A percentile compares a stretch with the other conserved stretches of the same genome.
These are phyloP conservation scores for Drosophila anomalipes DNA, from an alignment of 2,888 invertebrate genomes.

Conservation along the genomic window DNA sequence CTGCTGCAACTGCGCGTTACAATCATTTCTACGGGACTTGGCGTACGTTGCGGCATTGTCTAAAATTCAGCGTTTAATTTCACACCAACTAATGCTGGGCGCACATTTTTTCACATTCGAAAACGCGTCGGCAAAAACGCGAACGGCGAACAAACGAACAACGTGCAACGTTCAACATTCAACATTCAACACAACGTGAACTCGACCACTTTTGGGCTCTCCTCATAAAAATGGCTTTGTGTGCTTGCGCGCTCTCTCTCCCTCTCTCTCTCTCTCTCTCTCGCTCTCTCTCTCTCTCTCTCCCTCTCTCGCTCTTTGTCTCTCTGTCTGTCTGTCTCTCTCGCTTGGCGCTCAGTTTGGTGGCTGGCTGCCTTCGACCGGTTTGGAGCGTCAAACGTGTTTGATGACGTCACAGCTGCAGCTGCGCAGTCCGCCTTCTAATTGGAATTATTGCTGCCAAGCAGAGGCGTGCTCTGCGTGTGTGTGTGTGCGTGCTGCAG, in stretches of 20 bases:
- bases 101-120: conserved; percentile 31
- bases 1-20: conserved; percentile 70
- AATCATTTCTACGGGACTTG: conserved; percentile 69
- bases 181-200: conserved; percentile 69
- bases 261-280: not conserved
- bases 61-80: conserved; percentile 5
- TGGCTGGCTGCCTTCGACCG: conserved; percentile 40
- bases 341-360: conserved; percentile 9
- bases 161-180: conserved; percentile 65
- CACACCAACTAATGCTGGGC: conserved; percentile 3
- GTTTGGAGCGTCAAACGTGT: conserved; percentile 64
- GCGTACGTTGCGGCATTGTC: conserved; percentile 82
- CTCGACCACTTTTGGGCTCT: conserved; percentile 30
- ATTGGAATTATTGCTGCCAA: conserved; percentile 53
- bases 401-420: conserved; percentile 74
- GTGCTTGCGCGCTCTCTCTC: conserved; percentile 6
- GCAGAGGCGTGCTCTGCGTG: conserved; percentile 53
- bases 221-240: conserved; percentile 38
- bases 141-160: conserved; percentile 47
- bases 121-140: conserved; percentile 83
- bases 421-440: conserved; percentile 62
- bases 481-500: not conserved
- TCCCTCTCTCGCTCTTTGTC: not conserved
- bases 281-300: conserved; percentile 4
- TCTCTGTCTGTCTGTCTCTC: conserved; percentile 15